Evolutionary conservation across 2,888 invertebrate genomes (phyloP), one percentile per base, ranked within the genome.

Genomic region (Acleris laterana): DNA sequence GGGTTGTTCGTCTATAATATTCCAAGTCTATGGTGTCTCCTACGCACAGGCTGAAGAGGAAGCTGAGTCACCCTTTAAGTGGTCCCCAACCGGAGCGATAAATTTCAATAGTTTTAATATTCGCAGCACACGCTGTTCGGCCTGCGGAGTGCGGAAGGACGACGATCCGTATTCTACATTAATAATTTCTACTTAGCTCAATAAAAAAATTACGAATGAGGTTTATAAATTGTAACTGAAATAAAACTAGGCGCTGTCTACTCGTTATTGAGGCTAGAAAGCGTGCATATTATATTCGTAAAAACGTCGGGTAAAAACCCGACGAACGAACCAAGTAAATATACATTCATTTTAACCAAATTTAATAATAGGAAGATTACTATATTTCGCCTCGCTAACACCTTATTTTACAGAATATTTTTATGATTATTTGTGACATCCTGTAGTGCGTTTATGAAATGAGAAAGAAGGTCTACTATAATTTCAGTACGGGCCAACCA

Each of bases 101-200:
- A 80, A 82, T 84, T 79, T 78, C 70, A 80, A 80, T 82, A 81
- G 82, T 71, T 71, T 89, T 89, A 85, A 79, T 87, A 89, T 89
- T 87, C 87, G 63, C 72, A 52, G 67, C 75, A 76, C 75, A 68
- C 74, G 71, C 77, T 76, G 75, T 80, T 79, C 74, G 76, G 77
- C 79, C 68, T 68, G 69, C 76, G 79, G 78, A 75, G 80, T 68
- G 69, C 76, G 79, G 78, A 75, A 81, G 68, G 68, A 62, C 56
- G 58, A 13, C 42, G 49, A 57, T 56, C 48, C 57, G 59, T 62
- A 58, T 63, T 63, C 58, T 51, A 13, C 25, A 42, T 55, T 53
- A 63, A 59, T 69, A 58, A 52, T 63, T 55, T 63, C 61, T 55
- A 55, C 61, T 53, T 49, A 9, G 6, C 19, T 49, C n/a, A 20